Evolutionary conservation across 2,888 invertebrate species (phyloP).

Genomic region (Agrochola litura): DNA sequence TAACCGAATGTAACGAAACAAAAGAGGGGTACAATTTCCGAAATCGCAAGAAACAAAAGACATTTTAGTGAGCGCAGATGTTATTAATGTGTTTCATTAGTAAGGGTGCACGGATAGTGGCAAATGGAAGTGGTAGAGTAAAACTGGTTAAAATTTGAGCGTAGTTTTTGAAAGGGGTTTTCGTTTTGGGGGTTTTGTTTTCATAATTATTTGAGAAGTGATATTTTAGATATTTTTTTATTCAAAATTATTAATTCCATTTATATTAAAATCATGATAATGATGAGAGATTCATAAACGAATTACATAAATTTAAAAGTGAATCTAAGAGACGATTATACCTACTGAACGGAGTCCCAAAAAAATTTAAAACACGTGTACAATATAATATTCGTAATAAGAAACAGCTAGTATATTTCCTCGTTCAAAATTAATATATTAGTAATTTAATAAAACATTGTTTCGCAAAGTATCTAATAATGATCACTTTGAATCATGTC

Average conservation of each 20-base stretch:
- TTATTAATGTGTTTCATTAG: constrained; percentile 85
- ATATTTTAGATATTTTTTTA: background rate
- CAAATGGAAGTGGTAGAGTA: constrained; percentile 64
- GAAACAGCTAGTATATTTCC: background rate
- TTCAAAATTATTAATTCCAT: no score
- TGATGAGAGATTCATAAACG: background rate
- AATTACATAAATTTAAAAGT: background rate
- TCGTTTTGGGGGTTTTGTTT: constrained; percentile 1
- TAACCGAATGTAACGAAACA: constrained; percentile 67
- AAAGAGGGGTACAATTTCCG: constrained; percentile 72
- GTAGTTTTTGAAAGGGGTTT: constrained; percentile 35
- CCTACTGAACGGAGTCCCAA: background rate
- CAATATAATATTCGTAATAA: background rate
- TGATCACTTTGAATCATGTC: background rate
- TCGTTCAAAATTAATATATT: background rate
- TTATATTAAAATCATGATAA: background rate
- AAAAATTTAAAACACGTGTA: background rate
- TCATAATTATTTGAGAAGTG: background rate
- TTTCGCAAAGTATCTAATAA: background rate
- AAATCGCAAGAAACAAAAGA: constrained; percentile 81
- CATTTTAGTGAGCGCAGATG: constrained; percentile 82
- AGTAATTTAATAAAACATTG: background rate
- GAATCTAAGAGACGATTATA: background rate
- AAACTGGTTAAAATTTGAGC: constrained; percentile 38
- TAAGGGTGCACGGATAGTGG: constrained; percentile 59